Evolutionary conservation across 2,888 invertebrate genomes (phyloP).

Genomic region (Sarcophaga variegata): DNA sequence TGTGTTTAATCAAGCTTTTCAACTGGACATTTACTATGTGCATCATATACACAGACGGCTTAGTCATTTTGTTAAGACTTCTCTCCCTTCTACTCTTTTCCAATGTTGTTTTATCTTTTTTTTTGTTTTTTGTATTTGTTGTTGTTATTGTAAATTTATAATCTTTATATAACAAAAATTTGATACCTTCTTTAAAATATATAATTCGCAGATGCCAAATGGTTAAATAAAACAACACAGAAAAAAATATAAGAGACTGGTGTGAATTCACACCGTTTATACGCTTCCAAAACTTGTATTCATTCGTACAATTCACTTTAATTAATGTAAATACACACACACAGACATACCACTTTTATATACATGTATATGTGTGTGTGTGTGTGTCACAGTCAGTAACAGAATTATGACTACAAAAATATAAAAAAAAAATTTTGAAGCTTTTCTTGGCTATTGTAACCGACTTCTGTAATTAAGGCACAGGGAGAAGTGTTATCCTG

Average conservation of each 20-base stretch:
- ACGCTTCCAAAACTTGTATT: conserved; percentile 34
- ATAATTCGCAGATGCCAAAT: conserved; percentile 62
- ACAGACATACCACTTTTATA: conserved; percentile 27
- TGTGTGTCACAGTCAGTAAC: neutral
- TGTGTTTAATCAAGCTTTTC: conserved; percentile 66
- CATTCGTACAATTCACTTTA: conserved; percentile 4
- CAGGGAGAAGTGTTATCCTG: no score
- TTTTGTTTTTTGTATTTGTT: conserved; percentile 53
- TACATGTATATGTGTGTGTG: neutral
- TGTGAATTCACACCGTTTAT: conserved; percentile 66
- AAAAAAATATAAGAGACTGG: conserved; percentile 49
- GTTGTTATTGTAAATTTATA: conserved; percentile 31
- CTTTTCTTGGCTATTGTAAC: no score
- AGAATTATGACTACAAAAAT: no score
- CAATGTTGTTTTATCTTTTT: conserved; percentile 36
- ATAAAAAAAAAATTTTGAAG: no score
- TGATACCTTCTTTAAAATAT: conserved; percentile 63
- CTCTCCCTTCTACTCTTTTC: neutral
- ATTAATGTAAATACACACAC: conserved; percentile 1
- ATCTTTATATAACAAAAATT: conserved; percentile 64
- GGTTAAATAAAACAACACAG: neutral
- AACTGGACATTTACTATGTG: conserved; percentile 18
- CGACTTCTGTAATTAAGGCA: no score
- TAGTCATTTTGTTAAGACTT: neutral
- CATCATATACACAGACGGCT: neutral